Evolutionary conservation across 2,888 invertebrate genomes (phyloP), one percentile per base, ranked within the genome.

Genomic region (Mesorhabditis belari): DNA sequence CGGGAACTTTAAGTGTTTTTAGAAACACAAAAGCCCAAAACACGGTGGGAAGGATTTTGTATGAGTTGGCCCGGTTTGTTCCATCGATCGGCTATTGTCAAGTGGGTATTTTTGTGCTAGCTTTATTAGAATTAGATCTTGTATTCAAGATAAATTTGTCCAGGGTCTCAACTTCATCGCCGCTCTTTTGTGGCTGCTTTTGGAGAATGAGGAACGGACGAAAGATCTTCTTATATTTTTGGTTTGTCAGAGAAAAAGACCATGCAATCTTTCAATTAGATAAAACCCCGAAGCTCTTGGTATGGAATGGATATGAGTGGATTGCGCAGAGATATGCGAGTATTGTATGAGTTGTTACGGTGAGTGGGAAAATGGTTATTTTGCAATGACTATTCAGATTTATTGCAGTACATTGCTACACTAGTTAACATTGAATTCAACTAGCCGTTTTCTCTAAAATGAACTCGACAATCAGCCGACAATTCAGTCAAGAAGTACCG

Each of bases 31-130:
- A 66, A 57, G 63, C 65, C 24, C 63, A 63, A 49, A 63, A 61
- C 26, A 56, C 56, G 21, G 44, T 72, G 17, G 68, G 70, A 19
- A 54, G 70, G 55, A 62, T 64, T 4, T 58, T 72, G n/a, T 69
- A 58, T 58, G 60, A 63, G 9, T 55, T 70, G 2, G 72, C 72
- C 9, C 66, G 69, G 35, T 63, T 67, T 21, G 57, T 70, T 53
- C 72, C 72, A 49, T 58, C 57, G 49, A 63, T 72, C 19, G 72
- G 72, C 21, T 72, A 72, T 58, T 72, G 72, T 60, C 72, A 72
- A 58, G 66, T 61, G 49, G 29, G 25, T 5, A 25, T 4, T n/a
- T 44, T n/a, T 44, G 9, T 44, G 12, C 44, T 44, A n/a, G 44
- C n/a, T 44, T n/a, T n/a, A n/a, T n/a, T n/a, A n/a, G n/a, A n/a